Base-by-base conservation (phyloP, 2,888 invertebrate genomes). In the Endotricha flammealis region DNA sequence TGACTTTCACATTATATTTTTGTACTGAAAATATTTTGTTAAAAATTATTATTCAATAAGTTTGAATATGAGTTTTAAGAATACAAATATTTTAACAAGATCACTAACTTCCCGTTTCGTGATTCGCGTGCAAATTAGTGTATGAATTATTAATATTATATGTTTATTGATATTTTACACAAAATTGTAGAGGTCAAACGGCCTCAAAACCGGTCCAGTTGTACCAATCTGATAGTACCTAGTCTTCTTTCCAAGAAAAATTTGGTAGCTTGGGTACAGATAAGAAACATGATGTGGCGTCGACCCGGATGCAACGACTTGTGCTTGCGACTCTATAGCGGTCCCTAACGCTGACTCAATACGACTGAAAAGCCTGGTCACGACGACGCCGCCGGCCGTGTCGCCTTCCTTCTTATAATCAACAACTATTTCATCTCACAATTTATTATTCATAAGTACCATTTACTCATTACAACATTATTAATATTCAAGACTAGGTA, bases 221-320 rank as follows among this genome's bases (percentile, higher is more conserved):
- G 51, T 38, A 44, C 37, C 44, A 40, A 42, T 50, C 44, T 45
- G 38, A 52, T 38, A n/a, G n/a, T n/a, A n/a, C n/a, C n/a, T n/a
- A 52, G 48, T 53, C 41, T 52, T 50, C 38, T 31, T 63, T 64
- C 56, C 60, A 47, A 50, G 57, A 63, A 64, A 48, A 39, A 39
- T 55, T 59, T 44, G 46, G 49, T 50, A 48, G 45, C 57, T 45
- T 56, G 58, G 53, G 61, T 59, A 53, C 46, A 39, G 63, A 63
- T 64, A 63, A 64, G 58, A 20, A 10, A 33, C 32, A 40, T 49
- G 47, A 43, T 50, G 53, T 56, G 56, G 40, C 55, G 57, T 56
- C 66, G 64, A 77, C 75, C 75, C 78, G 78, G 77, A 78, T 76
- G 60, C 62, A n/a, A n/a, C n/a, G n/a, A n/a, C n/a, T n/a, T n/a